phyloP scores from a whole-genome alignment of 1,140 invertebrate species.

The Drosophila kikkawai region DNA sequence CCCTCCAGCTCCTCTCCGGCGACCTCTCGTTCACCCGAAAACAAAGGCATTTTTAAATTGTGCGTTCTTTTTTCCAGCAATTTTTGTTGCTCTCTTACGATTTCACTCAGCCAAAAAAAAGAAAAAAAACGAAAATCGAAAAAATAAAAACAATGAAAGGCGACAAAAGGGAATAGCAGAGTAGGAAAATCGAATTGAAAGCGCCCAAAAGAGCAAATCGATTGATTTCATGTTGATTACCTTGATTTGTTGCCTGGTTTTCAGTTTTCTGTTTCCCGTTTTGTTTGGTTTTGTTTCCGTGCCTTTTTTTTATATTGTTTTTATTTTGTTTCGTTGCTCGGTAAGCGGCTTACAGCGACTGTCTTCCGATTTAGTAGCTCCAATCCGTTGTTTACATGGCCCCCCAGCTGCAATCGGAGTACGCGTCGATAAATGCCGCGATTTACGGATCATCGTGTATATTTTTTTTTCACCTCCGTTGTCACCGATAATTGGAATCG shows the following conservation, averaged over 20 bases:
- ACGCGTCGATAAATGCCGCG: conserved; percentile 32
- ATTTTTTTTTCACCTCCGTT: not conserved
- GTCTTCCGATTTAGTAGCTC: conserved; percentile 31
- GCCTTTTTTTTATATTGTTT: conserved; percentile 2
- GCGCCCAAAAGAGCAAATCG: conserved; percentile 69
- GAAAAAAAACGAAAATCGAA: conserved; percentile 19
- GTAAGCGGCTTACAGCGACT: conserved; percentile 51
- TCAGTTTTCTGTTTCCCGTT: not conserved
- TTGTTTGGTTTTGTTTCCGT: not conserved
- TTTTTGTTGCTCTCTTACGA: conserved; percentile 39
- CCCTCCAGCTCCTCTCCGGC: not conserved
- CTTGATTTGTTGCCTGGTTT: conserved; percentile 65
- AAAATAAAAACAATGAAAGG: conserved; percentile 28
- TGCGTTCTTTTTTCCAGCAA: conserved; percentile 49
- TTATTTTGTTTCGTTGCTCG: conserved; percentile 3
- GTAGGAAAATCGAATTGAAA: conserved; percentile 58
- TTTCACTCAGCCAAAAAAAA: conserved; percentile 20
- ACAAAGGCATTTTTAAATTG: conserved; percentile 83
- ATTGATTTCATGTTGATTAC: conserved; percentile 81
- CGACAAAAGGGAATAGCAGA: conserved; percentile 50
- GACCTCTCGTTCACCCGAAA: conserved; percentile 24
- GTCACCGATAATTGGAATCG: conserved; percentile 8
- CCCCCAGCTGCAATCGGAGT: conserved; percentile 30
- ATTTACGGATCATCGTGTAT: conserved; percentile 24
- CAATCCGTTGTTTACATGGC: conserved; percentile 39